Conservation (phyloP, 1,140 invertebrate genomes). For the Trialeurodes vaporariorum region DNA sequence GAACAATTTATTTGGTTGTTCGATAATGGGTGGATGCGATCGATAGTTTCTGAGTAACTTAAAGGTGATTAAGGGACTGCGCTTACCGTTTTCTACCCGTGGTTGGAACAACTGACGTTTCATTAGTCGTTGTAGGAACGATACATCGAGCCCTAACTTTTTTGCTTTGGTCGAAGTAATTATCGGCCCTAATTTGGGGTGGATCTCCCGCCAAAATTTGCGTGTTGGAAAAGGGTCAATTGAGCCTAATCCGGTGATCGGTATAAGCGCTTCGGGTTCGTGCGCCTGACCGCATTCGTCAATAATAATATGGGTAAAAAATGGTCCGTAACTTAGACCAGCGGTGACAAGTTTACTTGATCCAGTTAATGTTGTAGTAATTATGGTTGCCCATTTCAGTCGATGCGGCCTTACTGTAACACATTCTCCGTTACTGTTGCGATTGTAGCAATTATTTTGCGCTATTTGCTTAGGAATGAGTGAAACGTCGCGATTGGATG, state of each 20-base stretch:
- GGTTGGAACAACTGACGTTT: no score
- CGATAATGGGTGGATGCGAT: slow-evolving; percentile 61
- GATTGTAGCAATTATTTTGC: slow-evolving; percentile 16
- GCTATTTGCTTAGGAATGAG: not conserved
- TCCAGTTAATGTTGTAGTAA: not conserved
- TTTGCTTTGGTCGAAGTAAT: slow-evolving; percentile 47
- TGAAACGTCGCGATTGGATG: not conserved
- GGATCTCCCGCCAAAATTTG: no score
- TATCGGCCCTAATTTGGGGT: no score
- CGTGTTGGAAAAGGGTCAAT: no score
- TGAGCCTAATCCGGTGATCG: slow-evolving; percentile 40
- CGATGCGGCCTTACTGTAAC: slow-evolving; percentile 67
- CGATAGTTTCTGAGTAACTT: slow-evolving; percentile 63
- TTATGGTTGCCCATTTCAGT: slow-evolving; percentile 52
- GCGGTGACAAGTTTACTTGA: not conserved
- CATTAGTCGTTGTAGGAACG: slow-evolving; percentile 30
- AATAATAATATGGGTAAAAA: slow-evolving; percentile 75
- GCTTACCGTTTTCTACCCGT: no score
- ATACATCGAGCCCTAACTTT: slow-evolving; percentile 44
- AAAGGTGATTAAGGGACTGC: slow-evolving; percentile 54
- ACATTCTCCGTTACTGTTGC: slow-evolving; percentile 56
- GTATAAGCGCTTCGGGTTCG: slow-evolving; percentile 50
- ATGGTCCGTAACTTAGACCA: slow-evolving; percentile 34
- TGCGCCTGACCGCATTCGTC: slow-evolving; percentile 83
- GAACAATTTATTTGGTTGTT: slow-evolving; percentile 64